These are phyloP conservation scores for Tenthredo scrophulariae DNA, from an alignment of 2,888 invertebrate species.

Conservation along the genomic window DNA sequence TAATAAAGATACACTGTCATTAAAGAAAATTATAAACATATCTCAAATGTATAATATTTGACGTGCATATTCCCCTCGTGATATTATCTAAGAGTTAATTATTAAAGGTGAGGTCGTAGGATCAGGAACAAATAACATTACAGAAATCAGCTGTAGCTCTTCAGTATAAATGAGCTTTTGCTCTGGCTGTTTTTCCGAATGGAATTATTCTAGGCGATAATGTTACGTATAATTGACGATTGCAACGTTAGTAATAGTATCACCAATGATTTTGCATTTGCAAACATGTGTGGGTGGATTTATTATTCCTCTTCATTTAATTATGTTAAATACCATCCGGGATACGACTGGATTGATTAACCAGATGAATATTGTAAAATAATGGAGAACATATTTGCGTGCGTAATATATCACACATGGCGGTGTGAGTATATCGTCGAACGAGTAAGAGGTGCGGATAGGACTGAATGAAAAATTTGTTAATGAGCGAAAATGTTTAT, in stretches of 20 bases:
- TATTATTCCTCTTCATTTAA: background rate
- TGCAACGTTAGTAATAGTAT: background rate
- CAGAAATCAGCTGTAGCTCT: background rate
- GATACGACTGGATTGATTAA: background rate
- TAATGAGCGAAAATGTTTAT: too few relatives aligned
- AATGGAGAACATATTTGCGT: background rate
- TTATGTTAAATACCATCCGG: background rate
- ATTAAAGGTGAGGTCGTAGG: background rate
- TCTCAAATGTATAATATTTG: background rate
- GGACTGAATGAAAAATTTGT: background rate
- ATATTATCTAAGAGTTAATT: background rate
- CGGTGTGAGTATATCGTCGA: background rate
- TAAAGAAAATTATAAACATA: background rate
- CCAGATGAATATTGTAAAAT: too few relatives aligned
- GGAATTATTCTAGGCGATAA: too few relatives aligned
- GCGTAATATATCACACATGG: background rate
- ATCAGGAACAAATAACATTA: background rate
- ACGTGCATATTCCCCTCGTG: background rate
- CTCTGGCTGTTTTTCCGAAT: background rate
- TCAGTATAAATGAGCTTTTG: background rate
- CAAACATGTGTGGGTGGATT: background rate
- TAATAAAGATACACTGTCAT: background rate
- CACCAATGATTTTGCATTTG: background rate
- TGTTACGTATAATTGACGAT: too few relatives aligned
- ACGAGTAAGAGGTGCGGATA: background rate